Percentiles rank a stretch among this genome's conserved stretches.
These are phyloP conservation scores for Plecturocebus donacophilus DNA, from an alignment of 2,113 vertebrate species.

Conservation along the genomic window DNA sequence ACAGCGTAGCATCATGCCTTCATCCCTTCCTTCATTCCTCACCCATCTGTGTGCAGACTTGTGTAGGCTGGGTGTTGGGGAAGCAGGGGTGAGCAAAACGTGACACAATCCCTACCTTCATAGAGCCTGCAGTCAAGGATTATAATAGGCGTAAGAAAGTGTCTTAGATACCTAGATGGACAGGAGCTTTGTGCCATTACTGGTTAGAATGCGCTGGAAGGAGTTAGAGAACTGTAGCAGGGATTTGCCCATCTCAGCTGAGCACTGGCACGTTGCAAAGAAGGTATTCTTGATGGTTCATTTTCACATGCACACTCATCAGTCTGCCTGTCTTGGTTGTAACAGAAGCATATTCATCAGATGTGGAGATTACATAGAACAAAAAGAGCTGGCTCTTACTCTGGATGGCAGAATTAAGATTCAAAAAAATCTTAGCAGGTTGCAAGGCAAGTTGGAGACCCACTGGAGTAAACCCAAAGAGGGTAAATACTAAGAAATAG, in stretches of 20 bases:
- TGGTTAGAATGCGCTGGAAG: background rate
- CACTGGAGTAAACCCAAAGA: background rate
- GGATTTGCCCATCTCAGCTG: background rate
- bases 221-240: background rate
- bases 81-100: background rate
- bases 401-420: background rate
- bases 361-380: background rate
- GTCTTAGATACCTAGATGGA: background rate
- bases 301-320: background rate
- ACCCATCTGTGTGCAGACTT: fast-evolving
- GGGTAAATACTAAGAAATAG: background rate
- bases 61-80: background rate
- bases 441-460: background rate
- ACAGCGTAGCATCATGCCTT: fast-evolving
- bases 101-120: background rate
- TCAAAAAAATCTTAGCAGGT: background rate
- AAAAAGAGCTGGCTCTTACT: background rate
- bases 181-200: background rate
- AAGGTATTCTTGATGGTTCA: background rate
- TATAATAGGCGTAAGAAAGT: background rate
- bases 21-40: no score
- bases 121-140: background rate
- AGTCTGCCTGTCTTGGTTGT: background rate
- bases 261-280: background rate
- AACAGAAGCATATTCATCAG: background rate